Conservation (phyloP, 2,888 invertebrate species). For the Tolmerus cingulatus region DNA sequence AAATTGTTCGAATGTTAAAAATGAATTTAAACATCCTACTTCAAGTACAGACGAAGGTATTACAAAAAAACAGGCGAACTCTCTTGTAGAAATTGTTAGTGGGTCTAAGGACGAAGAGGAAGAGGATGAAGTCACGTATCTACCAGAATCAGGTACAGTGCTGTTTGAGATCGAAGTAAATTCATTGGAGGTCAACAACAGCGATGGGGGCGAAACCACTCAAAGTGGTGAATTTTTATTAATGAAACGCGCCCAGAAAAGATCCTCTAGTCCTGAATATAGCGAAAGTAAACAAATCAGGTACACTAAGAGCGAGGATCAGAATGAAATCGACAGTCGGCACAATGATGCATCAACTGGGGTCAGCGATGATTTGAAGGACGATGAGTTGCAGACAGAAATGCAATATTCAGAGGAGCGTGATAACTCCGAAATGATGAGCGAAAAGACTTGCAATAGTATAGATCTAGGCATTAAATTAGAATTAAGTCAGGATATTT, state of each 20-base stretch:
- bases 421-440: conserved; percentile 41
- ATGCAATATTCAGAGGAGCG: conserved; percentile 40
- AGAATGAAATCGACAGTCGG: conserved; percentile 5
- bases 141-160: conserved; percentile 20
- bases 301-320: conserved; percentile 40
- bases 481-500: conserved; percentile 43
- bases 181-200: conserved; percentile 17
- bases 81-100: neutral
- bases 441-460: conserved; percentile 46
- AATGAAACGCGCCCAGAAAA: conserved; percentile 44
- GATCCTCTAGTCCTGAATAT: conserved; percentile 49
- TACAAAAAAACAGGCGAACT: neutral
- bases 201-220: neutral
- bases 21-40: neutral
- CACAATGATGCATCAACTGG: conserved; percentile 4
- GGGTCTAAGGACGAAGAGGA: neutral
- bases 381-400: conserved; percentile 9
- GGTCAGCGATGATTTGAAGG: conserved; percentile 12
- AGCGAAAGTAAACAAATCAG: conserved; percentile 48
- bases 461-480: conserved; percentile 46
- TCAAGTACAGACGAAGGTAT: neutral
- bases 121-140: neutral
- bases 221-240: neutral
- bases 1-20: neutral
- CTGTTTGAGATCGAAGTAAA: conserved; percentile 47